Evolutionary conservation across 2,888 invertebrate species (phyloP).

Genomic region (Hermaeophaga mercurialis): DNA sequence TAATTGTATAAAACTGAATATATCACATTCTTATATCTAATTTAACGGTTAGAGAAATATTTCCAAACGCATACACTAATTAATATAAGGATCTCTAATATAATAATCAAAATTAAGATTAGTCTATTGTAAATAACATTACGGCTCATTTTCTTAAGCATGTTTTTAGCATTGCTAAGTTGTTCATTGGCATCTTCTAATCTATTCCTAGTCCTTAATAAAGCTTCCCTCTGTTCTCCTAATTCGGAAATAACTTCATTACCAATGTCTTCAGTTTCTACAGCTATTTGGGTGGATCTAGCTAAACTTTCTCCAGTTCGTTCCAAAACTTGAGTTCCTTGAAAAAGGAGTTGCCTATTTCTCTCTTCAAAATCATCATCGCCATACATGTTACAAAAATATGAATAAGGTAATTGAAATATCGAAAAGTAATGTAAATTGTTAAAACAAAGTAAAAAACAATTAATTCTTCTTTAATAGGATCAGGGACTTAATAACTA

Average conservation of each 20-base stretch:
- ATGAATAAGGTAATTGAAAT: too few species aligned
- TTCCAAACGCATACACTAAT: conserved; percentile 61
- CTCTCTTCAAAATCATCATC: conserved; percentile 60
- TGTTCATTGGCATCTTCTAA: conserved; percentile 75
- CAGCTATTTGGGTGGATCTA: conserved; percentile 71
- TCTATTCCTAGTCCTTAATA: conserved; percentile 69
- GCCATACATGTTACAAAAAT: conserved; percentile 20
- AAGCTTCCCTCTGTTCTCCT: conserved; percentile 74
- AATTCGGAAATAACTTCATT: conserved; percentile 77
- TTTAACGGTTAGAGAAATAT: too few species aligned
- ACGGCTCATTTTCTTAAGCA: conserved; percentile 70
- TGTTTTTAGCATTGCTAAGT: conserved; percentile 66
- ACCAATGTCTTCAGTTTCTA: conserved; percentile 81
- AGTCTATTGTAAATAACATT: conserved; percentile 78
- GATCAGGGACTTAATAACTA: too few species aligned
- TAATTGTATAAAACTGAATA: too few species aligned
- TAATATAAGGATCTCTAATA: conserved; percentile 72
- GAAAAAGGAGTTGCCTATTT: conserved; percentile 64
- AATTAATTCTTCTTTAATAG: too few species aligned
- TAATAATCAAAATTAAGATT: conserved; percentile 73
- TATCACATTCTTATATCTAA: too few species aligned
- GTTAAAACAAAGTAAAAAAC: too few species aligned
- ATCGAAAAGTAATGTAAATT: too few species aligned
- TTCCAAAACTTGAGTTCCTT: conserved; percentile 63
- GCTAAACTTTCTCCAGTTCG: conserved; percentile 68